Conservation (phyloP, 2,797 vertebrate genomes). For the Chlorospingus semifuscus region DNA sequence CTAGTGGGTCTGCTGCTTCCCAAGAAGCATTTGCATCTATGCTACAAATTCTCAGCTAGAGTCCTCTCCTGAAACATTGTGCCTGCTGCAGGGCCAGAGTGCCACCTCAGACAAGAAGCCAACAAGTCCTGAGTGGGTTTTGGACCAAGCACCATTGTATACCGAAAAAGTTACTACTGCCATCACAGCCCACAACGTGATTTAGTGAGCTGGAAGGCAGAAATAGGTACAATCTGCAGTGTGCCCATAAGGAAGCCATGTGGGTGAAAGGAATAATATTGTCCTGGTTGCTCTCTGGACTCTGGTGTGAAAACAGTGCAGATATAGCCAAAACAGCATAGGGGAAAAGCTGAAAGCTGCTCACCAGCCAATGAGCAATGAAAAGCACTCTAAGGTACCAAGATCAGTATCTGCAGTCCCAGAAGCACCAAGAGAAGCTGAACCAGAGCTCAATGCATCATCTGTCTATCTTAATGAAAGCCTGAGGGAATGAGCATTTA, state of each 20-base stretch:
- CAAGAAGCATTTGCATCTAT: neutral
- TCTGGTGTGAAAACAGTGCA: neutral
- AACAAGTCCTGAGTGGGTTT: neutral
- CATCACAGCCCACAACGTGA: neutral
- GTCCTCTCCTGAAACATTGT: neutral
- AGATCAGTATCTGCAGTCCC: neutral
- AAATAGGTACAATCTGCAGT: neutral
- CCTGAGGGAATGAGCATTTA: neutral
- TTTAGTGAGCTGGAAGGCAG: neutral
- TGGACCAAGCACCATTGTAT: neutral
- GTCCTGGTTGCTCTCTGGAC: neutral
- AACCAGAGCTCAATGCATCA: neutral
- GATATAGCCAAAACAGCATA: neutral
- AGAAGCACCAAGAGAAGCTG: neutral
- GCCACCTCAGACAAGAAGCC: neutral
- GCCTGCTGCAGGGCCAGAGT: neutral
- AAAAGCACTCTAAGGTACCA: neutral
- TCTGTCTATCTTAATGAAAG: neutral
- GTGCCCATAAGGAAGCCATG: neutral
- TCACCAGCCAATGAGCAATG: neutral
- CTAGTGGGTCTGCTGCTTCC: neutral
- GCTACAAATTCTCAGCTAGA: neutral
- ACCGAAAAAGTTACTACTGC: neutral
- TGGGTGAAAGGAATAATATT: neutral
- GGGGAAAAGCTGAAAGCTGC: neutral